Conservation (phyloP, 2,888 invertebrate species). For the Melinopterus prodromus region DNA sequence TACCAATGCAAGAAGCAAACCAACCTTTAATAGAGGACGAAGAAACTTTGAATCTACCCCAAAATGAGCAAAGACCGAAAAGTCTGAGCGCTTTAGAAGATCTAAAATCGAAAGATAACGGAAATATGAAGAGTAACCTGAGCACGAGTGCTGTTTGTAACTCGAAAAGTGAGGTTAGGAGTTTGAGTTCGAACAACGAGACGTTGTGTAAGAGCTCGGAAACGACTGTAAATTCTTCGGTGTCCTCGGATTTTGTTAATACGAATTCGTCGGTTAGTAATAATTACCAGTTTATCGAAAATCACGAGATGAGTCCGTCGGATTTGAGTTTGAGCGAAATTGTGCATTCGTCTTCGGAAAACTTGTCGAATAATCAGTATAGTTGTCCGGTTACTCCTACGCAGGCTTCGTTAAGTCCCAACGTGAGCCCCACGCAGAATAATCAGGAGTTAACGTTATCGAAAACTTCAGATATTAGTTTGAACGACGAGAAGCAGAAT, state of each 20-base stretch:
- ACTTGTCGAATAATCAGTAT: slow-evolving; percentile 56
- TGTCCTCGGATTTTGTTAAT: slow-evolving; percentile 33
- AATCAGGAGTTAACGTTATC: slow-evolving; percentile 6
- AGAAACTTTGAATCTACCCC: slow-evolving; percentile 29
- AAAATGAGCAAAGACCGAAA: slow-evolving; percentile 52
- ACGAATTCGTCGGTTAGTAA: slow-evolving; percentile 26
- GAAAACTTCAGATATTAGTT: slow-evolving; percentile 46
- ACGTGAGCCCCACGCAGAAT: slow-evolving; percentile 53
- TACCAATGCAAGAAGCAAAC: slow-evolving; percentile 68
- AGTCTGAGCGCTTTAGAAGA: slow-evolving; percentile 57
- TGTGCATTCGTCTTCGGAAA: slow-evolving; percentile 53
- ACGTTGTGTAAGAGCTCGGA: slow-evolving; percentile 31
- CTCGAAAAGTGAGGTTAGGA: slow-evolving; percentile 33
- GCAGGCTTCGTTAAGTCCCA: slow-evolving; percentile 54
- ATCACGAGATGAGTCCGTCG: slow-evolving; percentile 50
- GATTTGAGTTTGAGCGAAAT: slow-evolving; percentile 56
- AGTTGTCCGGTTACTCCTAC: slow-evolving; percentile 55
- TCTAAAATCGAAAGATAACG: slow-evolving; percentile 28
- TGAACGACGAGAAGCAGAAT: slow-evolving; percentile 35
- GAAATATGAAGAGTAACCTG: slow-evolving; percentile 47
- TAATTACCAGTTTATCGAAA: slow-evolving; percentile 51
- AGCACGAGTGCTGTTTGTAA: slow-evolving; percentile 48
- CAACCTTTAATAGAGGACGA: slow-evolving; percentile 58
- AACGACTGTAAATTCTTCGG: slow-evolving; percentile 33
- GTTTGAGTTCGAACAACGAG: slow-evolving; percentile 34